Evolutionary conservation across 2,113 vertebrate genomes (phyloP).

Genomic region (Pyrgilauda ruficollis): DNA sequence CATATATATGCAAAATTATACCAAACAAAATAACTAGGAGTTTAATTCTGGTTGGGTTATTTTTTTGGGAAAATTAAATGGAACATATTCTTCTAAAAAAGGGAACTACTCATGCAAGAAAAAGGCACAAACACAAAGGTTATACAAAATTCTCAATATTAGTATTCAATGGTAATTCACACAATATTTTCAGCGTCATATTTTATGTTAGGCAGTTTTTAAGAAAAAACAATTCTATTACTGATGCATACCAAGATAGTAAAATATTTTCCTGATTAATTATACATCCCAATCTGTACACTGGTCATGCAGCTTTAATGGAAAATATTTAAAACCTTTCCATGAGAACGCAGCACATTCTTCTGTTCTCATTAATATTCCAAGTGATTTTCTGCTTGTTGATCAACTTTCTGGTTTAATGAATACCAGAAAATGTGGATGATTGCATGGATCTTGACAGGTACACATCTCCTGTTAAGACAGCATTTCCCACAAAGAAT

Average conservation of each 20-base stretch:
- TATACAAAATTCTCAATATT: not conserved
- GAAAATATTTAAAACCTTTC: not conserved
- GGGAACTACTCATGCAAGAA: not conserved
- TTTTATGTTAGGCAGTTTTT: not conserved
- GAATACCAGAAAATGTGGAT: not conserved
- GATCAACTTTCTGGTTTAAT: not conserved
- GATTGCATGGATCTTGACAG: not conserved
- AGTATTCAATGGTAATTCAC: not conserved
- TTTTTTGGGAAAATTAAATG: not conserved
- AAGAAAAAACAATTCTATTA: not conserved
- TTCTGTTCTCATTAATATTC: not conserved
- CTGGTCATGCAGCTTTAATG: not conserved
- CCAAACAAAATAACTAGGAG: not conserved
- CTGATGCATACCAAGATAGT: not conserved
- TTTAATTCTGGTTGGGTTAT: not conserved
- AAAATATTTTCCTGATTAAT: not conserved
- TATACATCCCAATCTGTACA: not conserved
- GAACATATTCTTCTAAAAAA: not conserved
- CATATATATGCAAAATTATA: not conserved
- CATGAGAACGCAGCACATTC: not conserved
- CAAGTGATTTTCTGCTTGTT: not conserved
- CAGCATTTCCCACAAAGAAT: not conserved
- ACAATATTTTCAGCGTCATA: not conserved
- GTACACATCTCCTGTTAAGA: not conserved
- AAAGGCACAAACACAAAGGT: not conserved